These are phyloP conservation scores for Ennomos erosarius DNA, from an alignment of 2,888 invertebrate species.

Conservation along the genomic window DNA sequence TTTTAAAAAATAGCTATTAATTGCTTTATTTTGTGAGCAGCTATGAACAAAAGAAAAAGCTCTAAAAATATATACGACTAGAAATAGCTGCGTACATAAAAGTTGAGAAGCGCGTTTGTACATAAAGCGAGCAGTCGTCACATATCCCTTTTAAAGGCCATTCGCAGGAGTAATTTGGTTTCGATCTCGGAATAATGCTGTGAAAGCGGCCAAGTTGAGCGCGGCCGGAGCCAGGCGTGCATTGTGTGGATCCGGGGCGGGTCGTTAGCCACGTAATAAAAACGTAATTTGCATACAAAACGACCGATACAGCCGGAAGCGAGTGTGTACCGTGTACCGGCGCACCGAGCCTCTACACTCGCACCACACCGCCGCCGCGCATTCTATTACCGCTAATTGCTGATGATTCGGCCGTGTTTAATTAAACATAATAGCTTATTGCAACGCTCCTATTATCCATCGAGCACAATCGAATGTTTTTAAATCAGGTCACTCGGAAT, in stretches of 20 bases:
- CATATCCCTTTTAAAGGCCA: slow-evolving; percentile 9
- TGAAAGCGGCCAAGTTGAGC: slow-evolving; percentile 12
- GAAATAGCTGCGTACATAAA: too few relatives aligned
- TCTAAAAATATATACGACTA: too few relatives aligned
- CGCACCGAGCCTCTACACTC: neutral
- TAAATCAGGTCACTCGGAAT: slow-evolving; percentile 21
- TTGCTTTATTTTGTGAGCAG: too few relatives aligned
- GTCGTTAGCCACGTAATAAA: slow-evolving; percentile 38
- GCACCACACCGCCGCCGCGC: slow-evolving; percentile 10
- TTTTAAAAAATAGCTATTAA: too few relatives aligned
- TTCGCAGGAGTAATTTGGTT: slow-evolving; percentile 14
- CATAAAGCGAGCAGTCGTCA: slow-evolving; percentile 2
- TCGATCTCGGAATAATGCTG: slow-evolving; percentile 15
- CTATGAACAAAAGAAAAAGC: too few relatives aligned
- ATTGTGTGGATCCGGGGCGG: slow-evolving; percentile 25
- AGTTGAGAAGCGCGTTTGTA: neutral
- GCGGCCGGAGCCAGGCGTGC: slow-evolving; percentile 25
- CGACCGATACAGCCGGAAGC: slow-evolving; percentile 37
- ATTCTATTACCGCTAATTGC: slow-evolving; percentile 47
- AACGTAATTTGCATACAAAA: slow-evolving; percentile 41
- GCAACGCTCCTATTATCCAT: slow-evolving; percentile 29
- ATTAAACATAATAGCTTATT: slow-evolving; percentile 44
- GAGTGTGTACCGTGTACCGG: slow-evolving; percentile 16
- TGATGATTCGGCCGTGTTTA: slow-evolving; percentile 45
- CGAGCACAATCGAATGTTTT: slow-evolving; percentile 34